Evolutionary conservation across 2,888 invertebrate species (phyloP).

Genomic region (Adelognathus sp.): DNA sequence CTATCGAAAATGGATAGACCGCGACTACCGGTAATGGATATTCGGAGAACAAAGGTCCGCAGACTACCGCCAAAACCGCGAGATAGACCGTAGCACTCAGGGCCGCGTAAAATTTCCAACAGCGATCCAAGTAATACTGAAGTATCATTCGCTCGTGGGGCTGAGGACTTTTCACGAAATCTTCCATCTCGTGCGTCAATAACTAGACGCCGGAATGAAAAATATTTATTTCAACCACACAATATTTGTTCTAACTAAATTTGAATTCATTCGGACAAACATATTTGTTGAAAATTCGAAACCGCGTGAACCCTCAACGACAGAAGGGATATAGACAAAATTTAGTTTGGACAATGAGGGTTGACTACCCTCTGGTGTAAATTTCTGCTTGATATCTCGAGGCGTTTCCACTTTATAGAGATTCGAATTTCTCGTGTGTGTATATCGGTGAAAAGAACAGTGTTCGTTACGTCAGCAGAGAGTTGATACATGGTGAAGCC

Average conservation of each 20-base stretch:
- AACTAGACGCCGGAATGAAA: no score
- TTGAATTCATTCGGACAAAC: no score
- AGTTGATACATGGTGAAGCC: slow-evolving; percentile 28
- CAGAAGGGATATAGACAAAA: no score
- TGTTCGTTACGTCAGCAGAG: slow-evolving; percentile 17
- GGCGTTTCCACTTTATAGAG: no score
- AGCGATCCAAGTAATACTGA: slow-evolving; percentile 53
- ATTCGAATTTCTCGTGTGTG: neutral
- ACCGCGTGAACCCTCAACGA: no score
- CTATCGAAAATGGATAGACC: slow-evolving; percentile 52
- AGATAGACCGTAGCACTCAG: slow-evolving; percentile 29
- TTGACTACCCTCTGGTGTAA: no score
- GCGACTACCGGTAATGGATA: neutral
- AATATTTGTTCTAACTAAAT: no score
- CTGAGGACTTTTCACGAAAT: slow-evolving; percentile 11
- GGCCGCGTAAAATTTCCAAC: slow-evolving; percentile 25
- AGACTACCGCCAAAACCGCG: neutral
- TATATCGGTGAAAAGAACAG: neutral
- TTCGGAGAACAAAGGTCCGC: neutral
- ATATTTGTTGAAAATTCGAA: no score
- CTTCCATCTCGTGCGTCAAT: slow-evolving; percentile 32
- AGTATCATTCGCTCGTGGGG: slow-evolving; percentile 38
- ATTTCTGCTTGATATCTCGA: no score
- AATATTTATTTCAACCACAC: no score
- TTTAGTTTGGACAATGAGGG: no score